phyloP scores from a whole-genome alignment of 2,888 invertebrate species.

The Drosophila koepferae region DNA sequence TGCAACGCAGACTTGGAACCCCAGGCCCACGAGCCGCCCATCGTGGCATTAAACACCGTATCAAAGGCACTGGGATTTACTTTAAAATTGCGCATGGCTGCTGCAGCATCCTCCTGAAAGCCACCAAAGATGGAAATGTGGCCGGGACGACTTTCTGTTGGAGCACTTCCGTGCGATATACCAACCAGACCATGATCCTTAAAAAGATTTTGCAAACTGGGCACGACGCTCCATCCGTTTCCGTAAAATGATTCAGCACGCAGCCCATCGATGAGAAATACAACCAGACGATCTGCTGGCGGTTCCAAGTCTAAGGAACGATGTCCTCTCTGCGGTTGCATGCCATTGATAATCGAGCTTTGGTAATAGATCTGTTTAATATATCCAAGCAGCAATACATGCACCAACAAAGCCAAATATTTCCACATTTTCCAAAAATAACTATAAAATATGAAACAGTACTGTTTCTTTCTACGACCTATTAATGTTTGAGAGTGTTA shows the following conservation, averaged over 20 bases:
- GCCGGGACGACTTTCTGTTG: constrained; percentile 98
- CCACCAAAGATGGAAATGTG: constrained; percentile 96
- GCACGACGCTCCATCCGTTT: constrained; percentile 67
- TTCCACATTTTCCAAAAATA: constrained; percentile 78
- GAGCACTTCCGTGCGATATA: constrained; percentile 94
- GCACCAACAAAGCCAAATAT: constrained; percentile 87
- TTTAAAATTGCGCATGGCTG: constrained; percentile 97
- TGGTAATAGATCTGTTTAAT: constrained; percentile 96
- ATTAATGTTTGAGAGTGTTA: constrained; percentile 1
- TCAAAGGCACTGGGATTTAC: constrained; percentile 98
- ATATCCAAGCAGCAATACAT: constrained; percentile 91
- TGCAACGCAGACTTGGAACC: constrained; percentile 97
- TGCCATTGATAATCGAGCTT: constrained; percentile 90
- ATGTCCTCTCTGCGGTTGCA: constrained; percentile 57
- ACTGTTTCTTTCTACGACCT: neutral
- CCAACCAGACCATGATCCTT: constrained; percentile 86
- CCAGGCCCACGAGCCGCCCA: constrained; percentile 91
- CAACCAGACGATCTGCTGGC: constrained; percentile 91
- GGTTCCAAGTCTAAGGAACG: constrained; percentile 35
- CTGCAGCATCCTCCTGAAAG: constrained; percentile 98
- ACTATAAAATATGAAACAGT: constrained; percentile 17
- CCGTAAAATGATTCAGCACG: constrained; percentile 93
- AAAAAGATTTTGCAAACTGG: constrained; percentile 72
- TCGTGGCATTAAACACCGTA: constrained; percentile 95
- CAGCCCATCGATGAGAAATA: constrained; percentile 97